Percentiles rank a stretch among this genome's conserved stretches.
Conservation (phyloP, 2,113 vertebrate genomes). For the Chiloscyllium plagiosum region DNA sequence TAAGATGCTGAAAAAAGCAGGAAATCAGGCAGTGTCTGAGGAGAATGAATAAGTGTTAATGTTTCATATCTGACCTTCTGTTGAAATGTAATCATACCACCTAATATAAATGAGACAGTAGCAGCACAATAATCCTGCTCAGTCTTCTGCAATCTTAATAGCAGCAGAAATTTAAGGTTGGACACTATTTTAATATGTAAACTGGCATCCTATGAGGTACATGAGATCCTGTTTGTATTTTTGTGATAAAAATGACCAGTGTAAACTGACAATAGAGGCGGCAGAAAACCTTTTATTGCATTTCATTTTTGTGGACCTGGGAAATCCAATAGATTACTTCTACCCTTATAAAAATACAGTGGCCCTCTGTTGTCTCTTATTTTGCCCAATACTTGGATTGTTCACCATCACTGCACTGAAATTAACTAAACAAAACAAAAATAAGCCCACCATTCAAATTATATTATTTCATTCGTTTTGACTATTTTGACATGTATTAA, state of each 20-base stretch:
- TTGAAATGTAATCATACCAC: neutral
- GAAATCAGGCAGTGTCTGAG: neutral
- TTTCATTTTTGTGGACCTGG: neutral
- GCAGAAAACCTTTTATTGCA: neutral
- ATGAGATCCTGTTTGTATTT: neutral
- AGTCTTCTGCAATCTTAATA: neutral
- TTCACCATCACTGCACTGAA: neutral
- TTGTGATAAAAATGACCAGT: neutral
- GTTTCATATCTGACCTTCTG: neutral
- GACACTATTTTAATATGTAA: neutral
- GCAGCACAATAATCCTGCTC: neutral
- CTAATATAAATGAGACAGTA: neutral
- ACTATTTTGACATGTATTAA: neutral
- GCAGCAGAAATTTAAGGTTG: neutral
- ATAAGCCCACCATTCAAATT: neutral
- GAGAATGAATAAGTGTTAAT: neutral
- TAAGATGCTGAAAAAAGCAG: neutral
- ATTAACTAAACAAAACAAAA: neutral
- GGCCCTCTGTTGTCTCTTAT: neutral
- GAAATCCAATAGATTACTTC: neutral
- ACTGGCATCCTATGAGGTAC: neutral
- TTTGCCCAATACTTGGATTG: neutral
- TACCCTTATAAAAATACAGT: neutral
- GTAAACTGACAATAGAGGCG: neutral
- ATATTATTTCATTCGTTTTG: neutral